Evolutionary conservation across 2,888 invertebrate genomes (phyloP), one percentile per base, ranked within the genome.

Genomic region (Meiosimyza platycephala): DNA sequence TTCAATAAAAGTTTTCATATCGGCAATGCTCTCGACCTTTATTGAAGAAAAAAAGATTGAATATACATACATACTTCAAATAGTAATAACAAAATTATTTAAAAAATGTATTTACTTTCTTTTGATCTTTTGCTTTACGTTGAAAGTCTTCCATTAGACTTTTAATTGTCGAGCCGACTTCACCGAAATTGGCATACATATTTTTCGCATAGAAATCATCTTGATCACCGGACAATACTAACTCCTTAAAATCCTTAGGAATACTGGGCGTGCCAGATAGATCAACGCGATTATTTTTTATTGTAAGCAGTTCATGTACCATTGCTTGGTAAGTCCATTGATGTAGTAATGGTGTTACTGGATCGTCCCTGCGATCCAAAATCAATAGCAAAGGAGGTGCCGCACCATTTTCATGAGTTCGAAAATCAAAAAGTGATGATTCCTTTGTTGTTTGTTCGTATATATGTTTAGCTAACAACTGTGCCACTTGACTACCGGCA

Each of bases 311-410:
- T 87, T 99, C 99, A 87, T 99, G 99, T 12, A 99, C 97, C 99
- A 99, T 99, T 2, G 99, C 99, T 87, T 99, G 99, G 88, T 99
- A 99, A 0, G 99, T 99, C 99, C 99, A 99, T 90, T 95, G 95
- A 87, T 95, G 97, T 48, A 99, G 88, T 71, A 99, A 88, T 0
- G 99, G 99, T 0, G 99, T 98, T 9, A 99, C 94, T 0, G 98
- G 95, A 88, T 99, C 99, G 85, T 96, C 96, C 79, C 95, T 90
- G 78, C 99, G 90, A 86, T 99, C 99, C 52, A 99, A 85, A 76
- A 99, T 93, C 50, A 99, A 87, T 72, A 99, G 87, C 76, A 97
- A 88, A 0, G 97, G 95, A 54, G 92, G 90, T 1, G 93, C 91
- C 62, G 90, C 88, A n/a, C 91, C 91, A 77, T 86, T 87, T 59